These are phyloP conservation scores for Lepeophtheirus salmonis DNA, from an alignment of 1,140 invertebrate genomes.

Conservation along the genomic window DNA sequence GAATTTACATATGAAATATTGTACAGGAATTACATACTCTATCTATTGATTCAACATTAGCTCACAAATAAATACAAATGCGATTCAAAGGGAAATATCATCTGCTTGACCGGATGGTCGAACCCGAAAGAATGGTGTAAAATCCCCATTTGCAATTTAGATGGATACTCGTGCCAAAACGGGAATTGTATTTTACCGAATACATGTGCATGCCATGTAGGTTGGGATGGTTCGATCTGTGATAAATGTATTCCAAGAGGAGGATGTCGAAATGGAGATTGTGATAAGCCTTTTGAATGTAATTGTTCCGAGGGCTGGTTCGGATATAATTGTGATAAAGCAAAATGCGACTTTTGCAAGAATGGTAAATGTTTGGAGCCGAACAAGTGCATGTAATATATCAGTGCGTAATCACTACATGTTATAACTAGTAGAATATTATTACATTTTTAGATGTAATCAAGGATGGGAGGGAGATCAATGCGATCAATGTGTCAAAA, in stretches of 20 bases:
- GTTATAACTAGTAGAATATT: too few relatives aligned
- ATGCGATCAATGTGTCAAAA: not conserved
- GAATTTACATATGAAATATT: not conserved
- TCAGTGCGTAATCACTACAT: too few relatives aligned
- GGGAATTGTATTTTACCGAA: constrained; percentile 21
- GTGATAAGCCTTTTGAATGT: constrained; percentile 27
- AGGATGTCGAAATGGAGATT: constrained; percentile 26
- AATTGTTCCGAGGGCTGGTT: constrained; percentile 25
- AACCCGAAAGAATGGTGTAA: constrained; percentile 47
- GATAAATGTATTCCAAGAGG: constrained; percentile 48
- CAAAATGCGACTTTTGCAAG: not conserved
- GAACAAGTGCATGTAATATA: not conserved
- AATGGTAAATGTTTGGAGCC: not conserved
- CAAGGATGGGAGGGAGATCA: not conserved
- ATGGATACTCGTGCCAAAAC: constrained; percentile 19
- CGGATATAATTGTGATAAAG: constrained; percentile 52
- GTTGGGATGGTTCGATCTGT: constrained; percentile 55
- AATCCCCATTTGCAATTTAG: constrained; percentile 21
- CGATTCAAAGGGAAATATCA: not conserved
- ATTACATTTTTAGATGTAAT: not conserved
- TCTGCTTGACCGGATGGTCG: constrained; percentile 36
- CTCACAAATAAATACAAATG: not conserved
- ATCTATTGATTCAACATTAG: too few relatives aligned
- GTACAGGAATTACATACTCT: too few relatives aligned
- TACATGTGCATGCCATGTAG: constrained; percentile 21